Conservation (phyloP, 2,797 vertebrate genomes). For the Petrocephalus sullivani region DNA sequence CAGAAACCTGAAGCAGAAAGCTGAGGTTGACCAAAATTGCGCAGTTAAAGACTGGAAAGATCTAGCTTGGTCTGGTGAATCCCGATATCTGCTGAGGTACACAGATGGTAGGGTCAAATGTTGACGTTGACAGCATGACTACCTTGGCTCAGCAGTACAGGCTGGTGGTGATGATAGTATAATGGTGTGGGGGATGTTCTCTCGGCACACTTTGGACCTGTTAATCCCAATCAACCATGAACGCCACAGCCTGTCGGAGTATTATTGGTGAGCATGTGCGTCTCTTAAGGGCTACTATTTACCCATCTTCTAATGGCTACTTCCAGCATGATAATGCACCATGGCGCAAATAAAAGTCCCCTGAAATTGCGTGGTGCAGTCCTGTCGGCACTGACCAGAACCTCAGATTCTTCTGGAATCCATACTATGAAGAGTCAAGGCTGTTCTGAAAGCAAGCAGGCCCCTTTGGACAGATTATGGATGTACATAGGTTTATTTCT, state of each 20-base stretch:
- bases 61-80: not conserved
- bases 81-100: not conserved
- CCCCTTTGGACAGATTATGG: not conserved
- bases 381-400: not conserved
- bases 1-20: not conserved
- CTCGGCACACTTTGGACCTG: not conserved
- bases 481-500: not conserved
- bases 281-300: not conserved
- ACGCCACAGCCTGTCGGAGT: not conserved
- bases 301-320: conserved; percentile 34
- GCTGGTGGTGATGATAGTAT: not conserved
- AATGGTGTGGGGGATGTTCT: not conserved
- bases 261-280: not conserved
- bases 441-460: not conserved
- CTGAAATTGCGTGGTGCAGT: not conserved
- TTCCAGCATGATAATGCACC: conserved; percentile 37
- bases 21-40: not conserved
- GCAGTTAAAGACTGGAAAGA: not conserved
- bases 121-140: not conserved
- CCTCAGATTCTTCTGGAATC: not conserved
- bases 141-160: not conserved
- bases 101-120: not conserved
- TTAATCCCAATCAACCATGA: not conserved
- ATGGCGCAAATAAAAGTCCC: conserved; percentile 1
- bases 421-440: not conserved